Percentiles rank a stretch among this genome's conserved stretches.
Evolutionary conservation across 2,888 invertebrate species (phyloP).

Genomic region (Ephialtes manifestator): DNA sequence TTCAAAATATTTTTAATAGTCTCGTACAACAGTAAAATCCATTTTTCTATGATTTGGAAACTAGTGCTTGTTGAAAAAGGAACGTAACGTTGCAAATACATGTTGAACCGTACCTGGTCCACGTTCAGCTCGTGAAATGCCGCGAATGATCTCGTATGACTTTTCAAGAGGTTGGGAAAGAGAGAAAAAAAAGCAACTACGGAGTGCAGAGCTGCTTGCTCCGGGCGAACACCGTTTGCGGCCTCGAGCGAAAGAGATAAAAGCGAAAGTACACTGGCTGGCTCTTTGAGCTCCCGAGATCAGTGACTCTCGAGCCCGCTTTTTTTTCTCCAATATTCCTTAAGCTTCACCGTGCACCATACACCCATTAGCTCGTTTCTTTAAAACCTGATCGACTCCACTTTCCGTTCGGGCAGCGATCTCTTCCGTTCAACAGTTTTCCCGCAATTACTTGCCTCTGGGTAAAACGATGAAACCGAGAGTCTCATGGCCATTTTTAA

Average conservation of each 20-base stretch:
- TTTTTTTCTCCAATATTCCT: constrained; percentile 40
- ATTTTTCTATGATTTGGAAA: not conserved
- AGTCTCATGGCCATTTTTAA: not conserved
- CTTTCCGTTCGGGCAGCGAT: constrained; percentile 52
- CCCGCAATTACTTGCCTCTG: not conserved
- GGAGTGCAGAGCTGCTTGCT: constrained; percentile 19
- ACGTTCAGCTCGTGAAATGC: constrained; percentile 29
- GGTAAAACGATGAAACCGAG: not conserved
- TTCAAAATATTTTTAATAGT: no score
- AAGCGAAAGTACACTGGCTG: constrained; percentile 63
- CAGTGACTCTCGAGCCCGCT: constrained; percentile 55
- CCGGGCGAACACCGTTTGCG: constrained; percentile 30
- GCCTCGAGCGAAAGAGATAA: constrained; percentile 65
- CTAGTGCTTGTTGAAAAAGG: not conserved
- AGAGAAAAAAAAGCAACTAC: constrained; percentile 16
- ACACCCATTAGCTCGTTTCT: constrained; percentile 37
- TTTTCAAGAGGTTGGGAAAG: constrained; percentile 47
- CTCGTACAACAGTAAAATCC: not conserved
- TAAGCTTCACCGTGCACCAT: constrained; percentile 12
- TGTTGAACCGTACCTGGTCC: not conserved
- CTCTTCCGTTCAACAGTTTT: constrained; percentile 27
- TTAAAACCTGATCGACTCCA: constrained; percentile 53
- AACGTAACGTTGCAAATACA: not conserved
- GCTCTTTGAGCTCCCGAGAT: constrained; percentile 58
- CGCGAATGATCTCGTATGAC: constrained; percentile 51